Percentiles rank a stretch among this genome's conserved stretches.
phyloP scores from a whole-genome alignment of 2,113 vertebrate genomes.

The Orthonyx spaldingii region DNA sequence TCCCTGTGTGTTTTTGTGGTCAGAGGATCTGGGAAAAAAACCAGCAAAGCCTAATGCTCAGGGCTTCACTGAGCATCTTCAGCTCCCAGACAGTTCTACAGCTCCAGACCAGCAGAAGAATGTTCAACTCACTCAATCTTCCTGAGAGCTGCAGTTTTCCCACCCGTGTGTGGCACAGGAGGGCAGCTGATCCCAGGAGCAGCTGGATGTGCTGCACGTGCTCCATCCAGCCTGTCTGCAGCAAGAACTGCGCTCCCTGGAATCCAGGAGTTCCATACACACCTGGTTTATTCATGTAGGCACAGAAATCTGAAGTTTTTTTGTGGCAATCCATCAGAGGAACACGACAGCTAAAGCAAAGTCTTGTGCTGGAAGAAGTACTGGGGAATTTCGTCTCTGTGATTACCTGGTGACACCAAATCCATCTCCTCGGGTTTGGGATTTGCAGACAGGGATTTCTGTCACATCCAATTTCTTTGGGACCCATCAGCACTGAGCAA shows the following conservation, averaged over 20 bases:
- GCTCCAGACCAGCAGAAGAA: background rate
- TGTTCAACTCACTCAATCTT: background rate
- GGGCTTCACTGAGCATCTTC: background rate
- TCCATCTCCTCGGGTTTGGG: background rate
- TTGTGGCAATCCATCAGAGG: background rate
- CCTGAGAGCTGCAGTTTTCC: background rate
- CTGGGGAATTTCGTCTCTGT: background rate
- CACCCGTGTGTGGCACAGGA: background rate
- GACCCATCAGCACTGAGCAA: background rate
- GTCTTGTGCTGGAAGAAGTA: background rate
- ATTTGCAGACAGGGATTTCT: background rate
- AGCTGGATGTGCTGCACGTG: background rate
- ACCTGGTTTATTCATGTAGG: fast-evolving
- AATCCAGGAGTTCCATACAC: fast-evolving
- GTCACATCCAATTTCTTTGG: background rate
- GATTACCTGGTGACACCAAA: background rate
- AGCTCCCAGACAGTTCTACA: background rate
- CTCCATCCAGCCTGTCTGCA: background rate
- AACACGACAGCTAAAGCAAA: background rate
- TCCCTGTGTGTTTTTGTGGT: background rate
- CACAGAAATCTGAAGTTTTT: background rate
- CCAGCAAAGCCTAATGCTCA: background rate
- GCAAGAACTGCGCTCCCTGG: background rate
- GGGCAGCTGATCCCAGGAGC: background rate
- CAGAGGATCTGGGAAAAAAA: background rate